Conservation (phyloP, 2,797 vertebrate genomes). For the Meriones psammophilus region DNA sequence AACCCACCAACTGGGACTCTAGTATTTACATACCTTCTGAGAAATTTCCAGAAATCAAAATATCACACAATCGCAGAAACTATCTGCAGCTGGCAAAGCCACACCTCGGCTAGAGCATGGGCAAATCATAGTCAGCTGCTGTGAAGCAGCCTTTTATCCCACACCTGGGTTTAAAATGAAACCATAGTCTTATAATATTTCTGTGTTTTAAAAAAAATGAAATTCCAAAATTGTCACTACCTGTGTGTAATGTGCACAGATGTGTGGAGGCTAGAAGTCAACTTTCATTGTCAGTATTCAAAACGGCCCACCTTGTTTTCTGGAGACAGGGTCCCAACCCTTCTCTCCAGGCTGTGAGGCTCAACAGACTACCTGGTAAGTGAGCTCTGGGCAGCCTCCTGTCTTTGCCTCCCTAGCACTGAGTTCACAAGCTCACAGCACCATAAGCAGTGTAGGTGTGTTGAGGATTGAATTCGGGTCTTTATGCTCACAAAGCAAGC, state of each 20-base stretch:
- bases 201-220: too few species aligned
- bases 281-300: neutral
- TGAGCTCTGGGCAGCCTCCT: neutral
- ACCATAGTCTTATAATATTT: too few species aligned
- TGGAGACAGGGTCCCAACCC: neutral
- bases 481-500: neutral
- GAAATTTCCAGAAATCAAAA: too few species aligned
- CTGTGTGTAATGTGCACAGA: neutral
- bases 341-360: neutral
- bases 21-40: too few species aligned
- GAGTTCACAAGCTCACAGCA: neutral
- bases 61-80: too few species aligned
- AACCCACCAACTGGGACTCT: too few species aligned
- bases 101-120: too few species aligned
- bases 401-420: neutral
- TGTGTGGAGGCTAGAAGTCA: neutral
- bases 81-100: too few species aligned
- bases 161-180: too few species aligned
- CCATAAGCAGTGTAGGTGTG: neutral
- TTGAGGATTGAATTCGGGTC: neutral
- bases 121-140: too few species aligned
- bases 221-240: too few species aligned
- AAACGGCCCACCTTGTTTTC: neutral
- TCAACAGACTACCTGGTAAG: neutral
- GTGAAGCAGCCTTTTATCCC: too few species aligned